These are phyloP conservation scores for Drosophila maculinotata DNA, from an alignment of 2,888 invertebrate species.

Conservation along the genomic window DNA sequence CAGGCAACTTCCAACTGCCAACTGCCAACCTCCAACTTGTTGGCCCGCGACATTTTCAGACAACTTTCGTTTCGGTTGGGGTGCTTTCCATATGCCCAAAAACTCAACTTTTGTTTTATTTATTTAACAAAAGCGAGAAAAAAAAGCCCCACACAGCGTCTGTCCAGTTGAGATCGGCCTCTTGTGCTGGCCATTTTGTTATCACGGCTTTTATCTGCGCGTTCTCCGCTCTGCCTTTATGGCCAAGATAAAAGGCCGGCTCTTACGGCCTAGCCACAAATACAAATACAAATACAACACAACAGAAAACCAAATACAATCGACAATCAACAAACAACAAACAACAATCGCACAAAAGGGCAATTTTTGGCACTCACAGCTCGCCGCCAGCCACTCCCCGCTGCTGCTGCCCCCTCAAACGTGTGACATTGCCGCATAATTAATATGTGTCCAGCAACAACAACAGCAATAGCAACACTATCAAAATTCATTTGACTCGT, in stretches of 20 bases:
- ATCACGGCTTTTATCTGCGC: conserved; percentile 60
- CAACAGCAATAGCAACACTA: conserved; percentile 32
- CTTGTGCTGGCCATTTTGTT: conserved; percentile 52
- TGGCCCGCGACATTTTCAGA: conserved; percentile 71
- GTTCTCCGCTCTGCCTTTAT: conserved; percentile 42
- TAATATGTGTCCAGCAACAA: conserved; percentile 52
- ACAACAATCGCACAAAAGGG: conserved; percentile 53
- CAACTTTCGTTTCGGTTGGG: conserved; percentile 74
- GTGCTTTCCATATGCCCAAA: conserved; percentile 63
- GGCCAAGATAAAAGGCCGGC: conserved; percentile 56
- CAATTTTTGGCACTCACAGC: conserved; percentile 47
- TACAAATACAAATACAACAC: conserved; percentile 2
- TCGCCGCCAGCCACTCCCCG: not conserved
- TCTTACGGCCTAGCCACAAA: conserved; percentile 42
- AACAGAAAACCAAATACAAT: conserved; percentile 12
- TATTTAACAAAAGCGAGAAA: conserved; percentile 22
- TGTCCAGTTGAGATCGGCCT: conserved; percentile 46
- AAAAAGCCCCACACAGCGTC: not conserved
- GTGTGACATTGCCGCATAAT: conserved; percentile 72
- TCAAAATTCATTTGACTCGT: conserved; percentile 61
- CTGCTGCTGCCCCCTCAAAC: not conserved
- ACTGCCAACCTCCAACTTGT: conserved; percentile 37
- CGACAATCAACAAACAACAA: conserved; percentile 37
- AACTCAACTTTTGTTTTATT: conserved; percentile 53
- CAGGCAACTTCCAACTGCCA: conserved; percentile 22